Percentiles rank a stretch among this genome's conserved stretches.
Conservation (phyloP, 2,797 vertebrate species). For the Chloroceryle inda region DNA sequence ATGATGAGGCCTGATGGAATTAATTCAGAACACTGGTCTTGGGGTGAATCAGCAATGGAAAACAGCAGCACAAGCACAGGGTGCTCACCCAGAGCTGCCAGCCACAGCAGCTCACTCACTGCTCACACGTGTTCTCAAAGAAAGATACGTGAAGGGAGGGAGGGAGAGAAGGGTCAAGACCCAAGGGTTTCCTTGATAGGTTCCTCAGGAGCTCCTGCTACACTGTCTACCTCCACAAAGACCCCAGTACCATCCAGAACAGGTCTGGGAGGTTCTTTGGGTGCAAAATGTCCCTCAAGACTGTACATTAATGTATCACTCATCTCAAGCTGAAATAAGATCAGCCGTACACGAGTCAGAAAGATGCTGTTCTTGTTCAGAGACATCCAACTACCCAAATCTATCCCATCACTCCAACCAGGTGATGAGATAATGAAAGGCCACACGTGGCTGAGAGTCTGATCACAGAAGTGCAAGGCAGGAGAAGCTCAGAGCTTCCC, state of each 20-base stretch:
- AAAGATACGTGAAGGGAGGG: conserved; percentile 12
- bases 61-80: conserved; percentile 45
- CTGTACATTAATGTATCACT: rapidly evolving
- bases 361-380: not conserved
- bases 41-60: conserved; percentile 49
- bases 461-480: not conserved
- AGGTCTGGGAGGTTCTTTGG: rapidly evolving
- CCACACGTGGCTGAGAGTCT: rapidly evolving
- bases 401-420: not conserved
- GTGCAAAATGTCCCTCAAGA: not conserved
- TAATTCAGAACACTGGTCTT: conserved; percentile 46
- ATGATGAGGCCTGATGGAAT: conserved; percentile 81
- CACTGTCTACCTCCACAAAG: not conserved
- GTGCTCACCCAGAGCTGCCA: not conserved
- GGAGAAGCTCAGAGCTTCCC: not conserved
- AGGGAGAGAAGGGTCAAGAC: not conserved
- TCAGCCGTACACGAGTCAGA: rapidly evolving
- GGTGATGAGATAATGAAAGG: not conserved
- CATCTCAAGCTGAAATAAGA: not conserved
- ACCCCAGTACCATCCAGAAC: not conserved
- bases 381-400: not conserved
- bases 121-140: conserved; percentile 51
- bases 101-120: not conserved
- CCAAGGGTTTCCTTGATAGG: not conserved
- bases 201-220: not conserved